Evolutionary conservation across 1,140 invertebrate species (phyloP), one percentile per base, ranked within the genome.

Genomic region (Campoletis sonorensis): DNA sequence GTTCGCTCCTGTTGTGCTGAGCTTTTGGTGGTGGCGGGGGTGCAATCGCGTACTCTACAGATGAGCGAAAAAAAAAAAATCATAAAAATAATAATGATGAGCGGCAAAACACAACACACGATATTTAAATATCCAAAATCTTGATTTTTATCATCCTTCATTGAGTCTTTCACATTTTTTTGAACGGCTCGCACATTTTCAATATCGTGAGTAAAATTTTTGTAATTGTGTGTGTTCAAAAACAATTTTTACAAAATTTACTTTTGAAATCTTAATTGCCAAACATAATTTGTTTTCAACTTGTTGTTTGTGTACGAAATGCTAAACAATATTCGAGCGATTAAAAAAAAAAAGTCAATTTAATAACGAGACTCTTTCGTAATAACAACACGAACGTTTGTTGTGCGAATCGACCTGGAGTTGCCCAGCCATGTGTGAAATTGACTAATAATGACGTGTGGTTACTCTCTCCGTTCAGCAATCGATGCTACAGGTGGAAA

Each of bases 21-120:
- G 93, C 93, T 91, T 94, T 94, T 86, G 93, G 94, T 72, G 94
- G 94, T 85, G 94, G 94, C 87, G 93, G 93, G 80, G 94, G 94
- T 87, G 93, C 93, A 87, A 93, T 93, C 90, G 94, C 93, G 89
- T 93, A 93, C 89, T 95, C 94, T 95, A 94, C 86, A 88, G 85
- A 88, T 90, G 89, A 91, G 89, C 91, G 87, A 90, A 90, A 91
- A 92, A 92, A 92, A 92, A 91, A 85, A 87, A 84, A 88, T 54
- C 33, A 86, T 86, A 89, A 90, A 86, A 85, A 85, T 82, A 86
- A 84, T 84, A 70, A 79, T 67, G 21, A 71, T 51, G 78, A 71
- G 49, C 26, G 51, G 10, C 21, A 45, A 79, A 64, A 82, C 71
- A 45, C 40, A 45, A 45, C 40, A 45, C 40, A 11, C 40, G 8